Conservation (phyloP, 1,140 invertebrate species). For the Drosophila lacertosa region DNA sequence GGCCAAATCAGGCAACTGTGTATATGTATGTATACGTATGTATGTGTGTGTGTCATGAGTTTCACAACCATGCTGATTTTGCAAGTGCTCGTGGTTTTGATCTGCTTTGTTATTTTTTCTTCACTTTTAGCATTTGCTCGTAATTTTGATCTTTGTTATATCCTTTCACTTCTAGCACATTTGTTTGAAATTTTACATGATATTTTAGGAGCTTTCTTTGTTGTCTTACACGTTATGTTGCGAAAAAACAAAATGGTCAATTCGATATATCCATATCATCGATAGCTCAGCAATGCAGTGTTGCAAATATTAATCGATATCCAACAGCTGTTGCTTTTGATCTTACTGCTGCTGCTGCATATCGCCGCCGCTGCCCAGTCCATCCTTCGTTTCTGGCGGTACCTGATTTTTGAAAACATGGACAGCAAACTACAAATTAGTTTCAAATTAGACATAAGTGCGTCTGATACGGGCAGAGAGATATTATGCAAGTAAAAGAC, state of each 20-base stretch:
- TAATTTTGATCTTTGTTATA: too few species aligned
- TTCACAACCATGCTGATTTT: slow-evolving; percentile 79
- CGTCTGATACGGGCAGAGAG: slow-evolving; percentile 37
- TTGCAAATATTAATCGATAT: slow-evolving; percentile 41
- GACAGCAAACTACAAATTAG: slow-evolving; percentile 35
- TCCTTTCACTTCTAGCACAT: too few species aligned
- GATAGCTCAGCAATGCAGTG: too few species aligned
- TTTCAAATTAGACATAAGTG: slow-evolving; percentile 30
- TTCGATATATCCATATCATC: too few species aligned
- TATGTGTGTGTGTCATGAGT: slow-evolving; percentile 45
- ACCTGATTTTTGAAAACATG: slow-evolving; percentile 82
- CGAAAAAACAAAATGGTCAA: too few species aligned
- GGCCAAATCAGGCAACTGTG: too few species aligned
- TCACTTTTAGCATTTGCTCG: too few species aligned
- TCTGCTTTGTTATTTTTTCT: slow-evolving; percentile 27
- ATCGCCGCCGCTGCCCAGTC: slow-evolving; percentile 88
- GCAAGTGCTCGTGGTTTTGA: slow-evolving; percentile 47
- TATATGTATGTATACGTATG: slow-evolving; percentile 2
- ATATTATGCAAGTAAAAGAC: slow-evolving; percentile 45
- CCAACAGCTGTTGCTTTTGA: slow-evolving; percentile 8
- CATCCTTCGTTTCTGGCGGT: slow-evolving; percentile 89
- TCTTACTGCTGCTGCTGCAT: slow-evolving; percentile 78
- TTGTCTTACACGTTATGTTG: too few species aligned
- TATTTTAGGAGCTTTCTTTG: too few species aligned
- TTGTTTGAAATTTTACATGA: too few species aligned